Conservation (phyloP, 1,140 invertebrate genomes). For the Diorhabda sublineata region DNA sequence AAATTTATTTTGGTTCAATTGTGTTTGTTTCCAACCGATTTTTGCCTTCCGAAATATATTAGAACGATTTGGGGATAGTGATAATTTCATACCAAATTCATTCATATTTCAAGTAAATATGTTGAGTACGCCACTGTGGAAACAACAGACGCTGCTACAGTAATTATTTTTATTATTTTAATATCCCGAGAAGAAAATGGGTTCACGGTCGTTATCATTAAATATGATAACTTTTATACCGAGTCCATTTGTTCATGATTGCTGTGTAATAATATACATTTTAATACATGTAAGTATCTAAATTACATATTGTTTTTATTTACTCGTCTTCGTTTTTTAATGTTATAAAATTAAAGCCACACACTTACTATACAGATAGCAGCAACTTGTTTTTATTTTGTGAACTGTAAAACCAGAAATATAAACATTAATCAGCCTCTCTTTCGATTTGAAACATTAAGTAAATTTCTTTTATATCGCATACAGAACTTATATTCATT, state of each 20-base stretch:
- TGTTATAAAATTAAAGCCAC: conserved; percentile 13
- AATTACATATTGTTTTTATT: conserved; percentile 29
- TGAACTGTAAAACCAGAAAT: conserved; percentile 7
- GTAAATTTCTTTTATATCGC: neutral
- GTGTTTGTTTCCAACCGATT: too few relatives aligned
- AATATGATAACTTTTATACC: conserved; percentile 48
- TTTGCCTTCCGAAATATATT: too few relatives aligned
- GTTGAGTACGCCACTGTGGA: conserved; percentile 33
- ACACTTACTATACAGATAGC: neutral
- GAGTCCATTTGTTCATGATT: conserved; percentile 43
- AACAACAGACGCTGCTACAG: conserved; percentile 36
- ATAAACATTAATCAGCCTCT: conserved; percentile 11
- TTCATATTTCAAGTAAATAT: too few relatives aligned
- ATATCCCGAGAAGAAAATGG: conserved; percentile 45
- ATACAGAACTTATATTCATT: neutral
- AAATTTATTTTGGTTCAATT: too few relatives aligned
- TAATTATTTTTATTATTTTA: conserved; percentile 50
- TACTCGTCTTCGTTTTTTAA: conserved; percentile 17
- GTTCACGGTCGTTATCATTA: conserved; percentile 48
- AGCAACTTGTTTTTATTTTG: conserved; percentile 12
- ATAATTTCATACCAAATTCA: too few relatives aligned
- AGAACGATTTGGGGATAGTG: too few relatives aligned
- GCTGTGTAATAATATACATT: conserved; percentile 47
- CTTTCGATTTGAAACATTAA: neutral
- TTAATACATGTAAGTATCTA: conserved; percentile 44